A percentile compares a stretch with the other conserved stretches of the same genome.
These are phyloP conservation scores for Tetheella fluctuosa DNA, from an alignment of 2,888 invertebrate species.

Conservation along the genomic window DNA sequence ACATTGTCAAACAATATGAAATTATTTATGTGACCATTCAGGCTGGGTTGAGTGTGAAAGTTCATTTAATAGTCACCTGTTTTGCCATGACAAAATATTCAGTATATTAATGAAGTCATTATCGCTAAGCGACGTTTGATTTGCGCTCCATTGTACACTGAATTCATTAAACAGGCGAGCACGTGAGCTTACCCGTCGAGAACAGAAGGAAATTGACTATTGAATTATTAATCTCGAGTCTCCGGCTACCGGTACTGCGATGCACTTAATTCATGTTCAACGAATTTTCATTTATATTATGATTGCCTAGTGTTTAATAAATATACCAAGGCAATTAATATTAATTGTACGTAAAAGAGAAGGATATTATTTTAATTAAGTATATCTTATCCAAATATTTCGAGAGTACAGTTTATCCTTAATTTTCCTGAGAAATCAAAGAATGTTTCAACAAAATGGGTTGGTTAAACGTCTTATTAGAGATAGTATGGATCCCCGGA, in stretches of 20 bases:
- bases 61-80: background rate
- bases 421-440: background rate
- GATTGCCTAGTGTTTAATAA: too few species aligned
- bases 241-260: slow-evolving; percentile 11
- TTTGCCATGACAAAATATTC: background rate
- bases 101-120: background rate
- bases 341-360: background rate
- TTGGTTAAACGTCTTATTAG: slow-evolving; percentile 16
- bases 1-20: too few species aligned
- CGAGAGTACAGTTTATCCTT: background rate
- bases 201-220: slow-evolving; percentile 21
- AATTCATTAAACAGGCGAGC: slow-evolving; percentile 18
- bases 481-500: slow-evolving; percentile 25
- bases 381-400: background rate
- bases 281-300: slow-evolving; percentile 11
- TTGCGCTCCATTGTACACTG: slow-evolving; percentile 12
- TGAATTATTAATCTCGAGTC: slow-evolving; percentile 22
- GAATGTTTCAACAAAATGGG: background rate
- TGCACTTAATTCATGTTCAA: slow-evolving; percentile 14
- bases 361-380: background rate
- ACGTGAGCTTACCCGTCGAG: slow-evolving; percentile 14
- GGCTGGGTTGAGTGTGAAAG: background rate
- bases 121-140: background rate
- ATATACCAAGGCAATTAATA: too few species aligned
- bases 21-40: too few species aligned